Percentiles rank a stretch among this genome's conserved stretches.
phyloP scores from a whole-genome alignment of 2,113 vertebrate genomes.

The Hydrochoerus hydrochaeris region DNA sequence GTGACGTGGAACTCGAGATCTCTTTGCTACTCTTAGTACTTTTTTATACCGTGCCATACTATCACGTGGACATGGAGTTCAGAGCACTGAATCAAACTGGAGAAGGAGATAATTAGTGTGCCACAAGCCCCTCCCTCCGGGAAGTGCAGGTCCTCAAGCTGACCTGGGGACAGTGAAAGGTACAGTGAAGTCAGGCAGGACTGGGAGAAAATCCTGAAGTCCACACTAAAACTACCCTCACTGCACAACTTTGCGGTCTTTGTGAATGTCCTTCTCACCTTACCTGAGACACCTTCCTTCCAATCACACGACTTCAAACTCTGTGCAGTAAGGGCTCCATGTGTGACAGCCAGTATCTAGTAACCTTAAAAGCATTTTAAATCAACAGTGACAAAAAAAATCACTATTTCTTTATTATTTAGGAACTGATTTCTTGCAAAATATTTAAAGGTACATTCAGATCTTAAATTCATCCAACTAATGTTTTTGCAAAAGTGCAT shows the following conservation, averaged over 20 bases:
- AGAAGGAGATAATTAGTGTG: too few species aligned
- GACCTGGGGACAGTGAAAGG: neutral
- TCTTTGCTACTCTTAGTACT: neutral
- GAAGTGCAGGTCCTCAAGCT: neutral
- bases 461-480: neutral
- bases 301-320: neutral
- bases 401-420: neutral
- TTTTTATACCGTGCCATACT: neutral
- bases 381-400: neutral
- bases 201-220: neutral
- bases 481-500: neutral
- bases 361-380: neutral
- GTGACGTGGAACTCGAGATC: neutral
- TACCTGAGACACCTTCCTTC: too few species aligned
- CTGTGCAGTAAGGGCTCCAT: neutral
- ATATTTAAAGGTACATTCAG: neutral
- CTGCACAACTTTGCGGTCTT: neutral
- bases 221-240: fast-evolving
- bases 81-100: neutral
- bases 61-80: neutral
- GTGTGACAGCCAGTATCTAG: neutral
- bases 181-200: neutral
- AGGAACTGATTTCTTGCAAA: neutral
- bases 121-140: neutral
- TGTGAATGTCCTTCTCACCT: neutral